phyloP scores from a whole-genome alignment of 2,113 vertebrate genomes.

The Vombatus ursinus region DNA sequence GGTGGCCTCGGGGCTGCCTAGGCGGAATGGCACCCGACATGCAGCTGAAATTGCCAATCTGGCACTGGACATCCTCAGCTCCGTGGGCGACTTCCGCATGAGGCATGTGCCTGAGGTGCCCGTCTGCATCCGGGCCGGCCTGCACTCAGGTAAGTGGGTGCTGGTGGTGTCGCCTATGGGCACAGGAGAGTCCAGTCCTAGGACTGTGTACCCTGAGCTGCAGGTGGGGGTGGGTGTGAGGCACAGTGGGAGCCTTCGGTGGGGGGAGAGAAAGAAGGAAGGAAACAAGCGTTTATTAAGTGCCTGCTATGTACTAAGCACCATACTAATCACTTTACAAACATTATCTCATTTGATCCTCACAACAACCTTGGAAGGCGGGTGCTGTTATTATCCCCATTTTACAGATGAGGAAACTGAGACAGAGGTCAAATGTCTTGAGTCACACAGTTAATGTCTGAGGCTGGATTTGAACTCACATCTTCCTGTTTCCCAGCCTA shows the following conservation, averaged over 20 bases:
- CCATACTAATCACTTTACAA: background rate
- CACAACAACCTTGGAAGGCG: background rate
- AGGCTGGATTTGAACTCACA: too few species aligned
- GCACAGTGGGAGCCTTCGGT: background rate
- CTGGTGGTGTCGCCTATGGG: rapidly evolving
- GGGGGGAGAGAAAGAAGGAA: background rate
- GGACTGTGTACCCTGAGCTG: background rate
- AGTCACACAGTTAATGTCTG: background rate
- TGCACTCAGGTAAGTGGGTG: constrained; percentile 89
- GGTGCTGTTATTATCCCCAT: background rate
- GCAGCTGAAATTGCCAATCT: constrained; percentile 92
- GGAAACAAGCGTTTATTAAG: background rate
- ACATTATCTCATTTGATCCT: background rate
- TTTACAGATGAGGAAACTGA: background rate
- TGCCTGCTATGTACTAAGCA: background rate
- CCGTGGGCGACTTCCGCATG: constrained; percentile 91
- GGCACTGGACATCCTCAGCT: constrained; percentile 95
- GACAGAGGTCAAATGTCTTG: background rate
- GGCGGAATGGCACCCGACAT: constrained; percentile 89
- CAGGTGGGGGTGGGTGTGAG: background rate
- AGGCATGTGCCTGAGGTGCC: constrained; percentile 91
- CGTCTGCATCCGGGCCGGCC: constrained; percentile 90
- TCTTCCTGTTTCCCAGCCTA: background rate
- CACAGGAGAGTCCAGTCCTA: background rate
- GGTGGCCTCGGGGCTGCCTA: constrained; percentile 88